phyloP scores from a whole-genome alignment of 2,797 vertebrate genomes.

The Babyrousa celebensis region DNA sequence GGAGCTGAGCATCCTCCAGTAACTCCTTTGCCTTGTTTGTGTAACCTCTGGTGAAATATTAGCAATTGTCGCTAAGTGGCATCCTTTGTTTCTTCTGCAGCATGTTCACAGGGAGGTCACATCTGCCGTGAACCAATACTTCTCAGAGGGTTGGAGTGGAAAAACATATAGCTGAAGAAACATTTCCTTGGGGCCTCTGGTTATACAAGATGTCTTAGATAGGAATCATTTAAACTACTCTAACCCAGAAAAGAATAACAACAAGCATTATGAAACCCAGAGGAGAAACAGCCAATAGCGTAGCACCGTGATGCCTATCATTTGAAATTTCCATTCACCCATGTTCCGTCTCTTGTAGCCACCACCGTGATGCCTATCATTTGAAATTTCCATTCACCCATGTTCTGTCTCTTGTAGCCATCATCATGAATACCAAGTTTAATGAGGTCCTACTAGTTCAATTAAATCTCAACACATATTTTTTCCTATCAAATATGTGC shows the following conservation, averaged over 20 bases:
- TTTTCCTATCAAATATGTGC: neutral
- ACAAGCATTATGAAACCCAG: neutral
- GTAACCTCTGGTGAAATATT: constrained; percentile 70
- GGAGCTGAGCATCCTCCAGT: constrained; percentile 32
- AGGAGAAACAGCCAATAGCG: neutral
- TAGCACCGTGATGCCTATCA: neutral
- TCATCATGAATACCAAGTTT: neutral
- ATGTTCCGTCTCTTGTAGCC: neutral
- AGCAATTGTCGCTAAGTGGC: constrained; percentile 59
- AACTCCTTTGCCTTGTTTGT: constrained; percentile 47
- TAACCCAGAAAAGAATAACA: constrained; percentile 18
- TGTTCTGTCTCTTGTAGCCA: neutral
- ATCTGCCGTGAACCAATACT: neutral
- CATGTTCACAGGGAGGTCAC: neutral
- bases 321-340: constrained; percentile 24
- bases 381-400: constrained; percentile 8
- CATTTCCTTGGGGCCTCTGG: neutral
- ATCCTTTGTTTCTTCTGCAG: neutral
- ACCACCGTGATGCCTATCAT: neutral
- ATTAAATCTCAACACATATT: neutral
- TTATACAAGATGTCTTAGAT: constrained; percentile 22
- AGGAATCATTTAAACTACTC: neutral
- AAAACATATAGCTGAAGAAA: neutral
- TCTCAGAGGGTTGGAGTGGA: neutral
- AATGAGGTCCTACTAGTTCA: neutral